Evolutionary conservation across 2,113 vertebrate genomes (phyloP).

Genomic region (Procavia capensis): DNA sequence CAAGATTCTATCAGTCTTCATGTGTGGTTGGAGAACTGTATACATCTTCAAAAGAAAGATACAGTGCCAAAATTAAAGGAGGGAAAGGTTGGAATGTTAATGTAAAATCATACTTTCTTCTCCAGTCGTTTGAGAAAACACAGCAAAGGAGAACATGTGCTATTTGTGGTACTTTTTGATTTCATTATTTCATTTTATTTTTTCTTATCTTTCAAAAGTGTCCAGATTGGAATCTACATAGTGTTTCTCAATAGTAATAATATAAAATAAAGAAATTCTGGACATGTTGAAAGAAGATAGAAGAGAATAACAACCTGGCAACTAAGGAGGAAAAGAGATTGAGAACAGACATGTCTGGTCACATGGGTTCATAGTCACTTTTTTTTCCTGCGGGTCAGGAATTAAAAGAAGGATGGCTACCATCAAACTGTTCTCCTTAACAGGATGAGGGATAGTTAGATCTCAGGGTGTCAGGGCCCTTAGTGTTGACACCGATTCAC

Average conservation of each 20-base stretch:
- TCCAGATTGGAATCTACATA: not conserved
- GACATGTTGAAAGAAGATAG: not conserved
- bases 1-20: not conserved
- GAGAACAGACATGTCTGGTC: not conserved
- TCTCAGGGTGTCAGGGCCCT: fast-evolving
- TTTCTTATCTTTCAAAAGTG: not conserved
- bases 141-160: not conserved
- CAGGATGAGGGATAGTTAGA: not conserved
- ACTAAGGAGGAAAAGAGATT: not conserved
- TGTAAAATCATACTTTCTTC: not conserved
- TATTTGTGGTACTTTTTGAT: no score
- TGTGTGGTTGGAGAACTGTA: not conserved
- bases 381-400: not conserved
- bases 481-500: not conserved
- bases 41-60: not conserved
- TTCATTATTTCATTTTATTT: no score
- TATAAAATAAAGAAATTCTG: not conserved
- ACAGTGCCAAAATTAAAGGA: not conserved
- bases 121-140: not conserved
- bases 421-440: not conserved
- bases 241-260: not conserved
- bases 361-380: not conserved
- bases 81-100: not conserved
- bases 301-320: not conserved
- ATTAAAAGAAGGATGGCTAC: not conserved